Percentiles rank a stretch among this genome's conserved stretches.
Conservation (phyloP, 2,113 vertebrate species). For the Pelusios castaneus region DNA sequence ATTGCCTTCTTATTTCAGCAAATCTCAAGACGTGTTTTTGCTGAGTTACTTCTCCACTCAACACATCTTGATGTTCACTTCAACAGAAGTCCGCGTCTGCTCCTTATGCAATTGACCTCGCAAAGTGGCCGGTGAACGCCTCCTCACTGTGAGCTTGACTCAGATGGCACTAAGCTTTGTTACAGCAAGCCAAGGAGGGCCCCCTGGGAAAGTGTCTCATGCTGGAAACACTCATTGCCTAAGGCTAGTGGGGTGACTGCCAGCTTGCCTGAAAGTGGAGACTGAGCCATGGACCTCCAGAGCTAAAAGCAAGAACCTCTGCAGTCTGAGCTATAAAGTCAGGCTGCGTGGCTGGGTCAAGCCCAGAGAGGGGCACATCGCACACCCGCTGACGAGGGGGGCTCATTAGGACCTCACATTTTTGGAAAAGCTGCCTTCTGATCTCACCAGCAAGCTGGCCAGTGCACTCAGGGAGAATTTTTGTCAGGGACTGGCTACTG, state of each 20-base stretch:
- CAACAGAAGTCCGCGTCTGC: neutral
- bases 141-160: neutral
- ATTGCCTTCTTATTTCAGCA: neutral
- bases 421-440: neutral
- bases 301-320: neutral
- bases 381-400: neutral
- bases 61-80: neutral
- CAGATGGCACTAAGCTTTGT: accelerated
- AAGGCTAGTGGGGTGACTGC: neutral
- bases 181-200: accelerated
- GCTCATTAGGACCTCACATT: conserved; percentile 16
- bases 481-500: conserved; percentile 14
- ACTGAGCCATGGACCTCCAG: neutral
- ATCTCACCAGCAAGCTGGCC: conserved; percentile 3
- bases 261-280: accelerated
- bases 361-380: accelerated
- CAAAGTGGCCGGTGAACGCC: accelerated
- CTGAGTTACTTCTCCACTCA: neutral
- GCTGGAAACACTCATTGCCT: accelerated
- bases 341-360: neutral
- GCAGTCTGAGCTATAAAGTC: neutral
- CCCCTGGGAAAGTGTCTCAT: neutral
- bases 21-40: neutral
- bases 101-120: accelerated
- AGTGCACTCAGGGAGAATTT: neutral